Evolutionary conservation across 2,113 vertebrate species (phyloP).

Genomic region (Oreochromis tanganicae): DNA sequence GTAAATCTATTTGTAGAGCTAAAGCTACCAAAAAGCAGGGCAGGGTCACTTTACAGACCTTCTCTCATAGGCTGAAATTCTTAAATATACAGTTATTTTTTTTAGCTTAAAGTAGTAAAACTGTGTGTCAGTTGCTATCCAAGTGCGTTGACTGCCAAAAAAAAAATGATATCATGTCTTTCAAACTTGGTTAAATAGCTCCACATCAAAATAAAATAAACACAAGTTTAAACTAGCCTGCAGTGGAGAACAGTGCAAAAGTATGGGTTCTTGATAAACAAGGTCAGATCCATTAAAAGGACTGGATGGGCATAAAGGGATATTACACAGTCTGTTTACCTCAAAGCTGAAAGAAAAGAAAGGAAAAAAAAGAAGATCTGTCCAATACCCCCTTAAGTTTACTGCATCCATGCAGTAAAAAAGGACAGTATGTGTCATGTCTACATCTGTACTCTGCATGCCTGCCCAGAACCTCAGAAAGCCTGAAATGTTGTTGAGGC

Average conservation of each 20-base stretch:
- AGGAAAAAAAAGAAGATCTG: background rate
- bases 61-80: constrained; percentile 31
- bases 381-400: background rate
- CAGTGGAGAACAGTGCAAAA: background rate
- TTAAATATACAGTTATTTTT: constrained; percentile 52
- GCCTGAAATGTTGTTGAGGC: constrained; percentile 2
- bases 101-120: constrained; percentile 38
- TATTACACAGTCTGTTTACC: background rate
- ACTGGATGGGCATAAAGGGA: background rate
- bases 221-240: background rate
- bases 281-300: background rate
- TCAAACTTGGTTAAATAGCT: background rate
- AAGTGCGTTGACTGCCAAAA: constrained; percentile 9
- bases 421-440: background rate
- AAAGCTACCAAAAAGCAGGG: constrained; percentile 51
- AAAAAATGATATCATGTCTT: constrained; percentile 34
- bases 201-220: background rate
- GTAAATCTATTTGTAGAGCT: constrained; percentile 64
- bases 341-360: background rate
- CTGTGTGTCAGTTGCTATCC: constrained; percentile 6
- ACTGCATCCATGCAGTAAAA: background rate
- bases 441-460: constrained; percentile 3
- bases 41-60: constrained; percentile 48
- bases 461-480: background rate
- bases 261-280: background rate